A percentile compares a stretch with the other conserved stretches of the same genome.
Evolutionary conservation across 2,113 vertebrate species (phyloP).

Genomic region (Ciconia maguari): DNA sequence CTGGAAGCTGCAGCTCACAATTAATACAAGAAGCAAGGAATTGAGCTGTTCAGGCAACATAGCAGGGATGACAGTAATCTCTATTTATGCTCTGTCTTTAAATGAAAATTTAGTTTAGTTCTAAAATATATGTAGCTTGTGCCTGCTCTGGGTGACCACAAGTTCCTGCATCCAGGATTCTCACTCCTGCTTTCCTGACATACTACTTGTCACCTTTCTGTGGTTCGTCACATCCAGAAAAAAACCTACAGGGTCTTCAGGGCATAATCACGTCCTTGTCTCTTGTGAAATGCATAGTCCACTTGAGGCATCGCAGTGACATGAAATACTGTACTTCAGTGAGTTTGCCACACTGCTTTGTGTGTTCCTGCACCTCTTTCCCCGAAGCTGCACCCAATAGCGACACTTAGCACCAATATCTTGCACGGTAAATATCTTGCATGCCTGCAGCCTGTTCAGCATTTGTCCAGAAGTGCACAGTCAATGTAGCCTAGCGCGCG

Average conservation of each 20-base stretch:
- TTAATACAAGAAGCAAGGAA: background rate
- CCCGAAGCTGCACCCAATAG: background rate
- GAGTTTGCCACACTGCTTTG: background rate
- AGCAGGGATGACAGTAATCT: background rate
- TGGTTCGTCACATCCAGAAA: background rate
- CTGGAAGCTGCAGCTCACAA: background rate
- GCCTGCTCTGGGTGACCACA: background rate
- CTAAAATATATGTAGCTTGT: background rate
- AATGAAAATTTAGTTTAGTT: background rate
- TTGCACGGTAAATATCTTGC: background rate
- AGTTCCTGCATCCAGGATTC: background rate
- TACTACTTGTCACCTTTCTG: background rate
- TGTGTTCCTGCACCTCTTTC: background rate
- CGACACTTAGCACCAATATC: background rate
- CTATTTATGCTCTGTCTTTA: background rate
- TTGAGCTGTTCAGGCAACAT: background rate
- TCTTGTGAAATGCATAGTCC: background rate
- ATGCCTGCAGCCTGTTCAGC: background rate
- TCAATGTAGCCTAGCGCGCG: accelerated
- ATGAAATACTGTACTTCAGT: background rate
- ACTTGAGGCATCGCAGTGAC: background rate
- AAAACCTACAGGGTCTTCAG: background rate
- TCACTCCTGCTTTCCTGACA: background rate
- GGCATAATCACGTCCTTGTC: background rate
- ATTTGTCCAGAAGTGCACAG: background rate